Percentiles rank a stretch among this genome's conserved stretches.
These are phyloP conservation scores for Operophtera brumata DNA, from an alignment of 2,888 invertebrate species.

Conservation along the genomic window DNA sequence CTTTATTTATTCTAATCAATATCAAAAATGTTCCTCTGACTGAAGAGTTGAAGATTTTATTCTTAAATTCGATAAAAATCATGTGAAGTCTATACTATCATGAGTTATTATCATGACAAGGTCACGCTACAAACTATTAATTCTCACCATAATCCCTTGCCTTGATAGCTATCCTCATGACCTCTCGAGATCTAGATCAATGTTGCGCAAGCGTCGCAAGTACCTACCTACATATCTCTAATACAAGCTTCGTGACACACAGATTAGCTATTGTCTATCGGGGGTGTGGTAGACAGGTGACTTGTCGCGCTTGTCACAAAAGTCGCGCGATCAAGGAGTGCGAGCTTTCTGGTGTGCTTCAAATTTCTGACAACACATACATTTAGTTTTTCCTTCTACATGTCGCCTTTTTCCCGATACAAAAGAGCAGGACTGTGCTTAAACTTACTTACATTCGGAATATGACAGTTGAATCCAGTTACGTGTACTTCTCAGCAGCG, in stretches of 20 bases:
- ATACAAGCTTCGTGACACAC: conserved; percentile 23
- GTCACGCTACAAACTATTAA: neutral
- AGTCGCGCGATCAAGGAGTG: neutral
- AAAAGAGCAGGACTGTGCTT: neutral
- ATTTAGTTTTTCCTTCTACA: no score
- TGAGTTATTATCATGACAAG: neutral
- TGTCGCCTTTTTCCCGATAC: neutral
- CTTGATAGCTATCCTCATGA: conserved; percentile 22
- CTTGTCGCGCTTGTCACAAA: neutral
- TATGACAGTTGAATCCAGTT: no score
- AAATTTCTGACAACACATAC: no score
- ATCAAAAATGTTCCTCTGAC: no score
- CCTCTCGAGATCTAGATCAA: conserved; percentile 35
- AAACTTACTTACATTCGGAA: no score
- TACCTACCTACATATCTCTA: conserved; percentile 5
- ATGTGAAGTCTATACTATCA: no score
- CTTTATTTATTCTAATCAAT: no score
- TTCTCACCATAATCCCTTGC: conserved; percentile 9
- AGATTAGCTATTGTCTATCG: conserved; percentile 25
- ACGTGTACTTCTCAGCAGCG: no score
- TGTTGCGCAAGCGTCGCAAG: conserved; percentile 23
- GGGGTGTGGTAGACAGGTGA: conserved; percentile 9
- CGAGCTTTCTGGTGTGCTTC: neutral
- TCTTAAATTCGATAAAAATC: no score
- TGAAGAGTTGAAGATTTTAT: no score